Evolutionary conservation across 2,888 invertebrate species (phyloP), one percentile per base, ranked within the genome.

Genomic region (Orthonevra nobilis): DNA sequence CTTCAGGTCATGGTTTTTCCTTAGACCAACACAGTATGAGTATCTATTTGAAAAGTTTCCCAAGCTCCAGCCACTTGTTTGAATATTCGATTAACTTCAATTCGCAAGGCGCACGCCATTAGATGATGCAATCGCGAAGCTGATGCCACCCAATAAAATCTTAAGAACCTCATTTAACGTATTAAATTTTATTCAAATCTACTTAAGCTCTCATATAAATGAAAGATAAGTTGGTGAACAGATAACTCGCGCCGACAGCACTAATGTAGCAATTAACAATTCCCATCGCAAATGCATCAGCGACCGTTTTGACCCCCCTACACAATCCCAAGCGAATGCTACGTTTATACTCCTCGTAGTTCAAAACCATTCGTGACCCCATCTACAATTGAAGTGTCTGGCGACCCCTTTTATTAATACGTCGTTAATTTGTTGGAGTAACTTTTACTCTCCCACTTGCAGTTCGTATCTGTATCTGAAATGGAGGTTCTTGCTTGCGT

Each of bases 201-300:
- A 68, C 60, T 60, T 60, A 74, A 46, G 68, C 30, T 40, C 36
- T 46, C 68, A 38, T 60, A 60, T n/a, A 68, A 68, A 44, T 56
- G 26, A 17, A 48, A 61, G 38, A 52, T 56, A 42, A 9, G 10
- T 46, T 6, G 12, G 15, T 40, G n/a, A 50, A 5, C 6, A 52
- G 7, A 14, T 5, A 54, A 7, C 15, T 6, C n/a, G n/a, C 7
- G 46, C 34, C 42, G 44, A 60, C 26, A 23, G n/a, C 9, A 32
- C 58, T 58, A 52, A 74, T 60, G 74, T 36, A 60, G 19, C 74
- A 74, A 68, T 74, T 60, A 74, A 60, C 38, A 30, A 60, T 74
- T 74, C 74, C 14, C 74, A 74, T 68, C 74, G 68, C 74, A 74
- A 74, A 68, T 68, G 68, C 68, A 74, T 74, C 74, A 60, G 44